Evolutionary conservation across 2,113 vertebrate species (phyloP).

Genomic region (Ammodytes marinus): DNA sequence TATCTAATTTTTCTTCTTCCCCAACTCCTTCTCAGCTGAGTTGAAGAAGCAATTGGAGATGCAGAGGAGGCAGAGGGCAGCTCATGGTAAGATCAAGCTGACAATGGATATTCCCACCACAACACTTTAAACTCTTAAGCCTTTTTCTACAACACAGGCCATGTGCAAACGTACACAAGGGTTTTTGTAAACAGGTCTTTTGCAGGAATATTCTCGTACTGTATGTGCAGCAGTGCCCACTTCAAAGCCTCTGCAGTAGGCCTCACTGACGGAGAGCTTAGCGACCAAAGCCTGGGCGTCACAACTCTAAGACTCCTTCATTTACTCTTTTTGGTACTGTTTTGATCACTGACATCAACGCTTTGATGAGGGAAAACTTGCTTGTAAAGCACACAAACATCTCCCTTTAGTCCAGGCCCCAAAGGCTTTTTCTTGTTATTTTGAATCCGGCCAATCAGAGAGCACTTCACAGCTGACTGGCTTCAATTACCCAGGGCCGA

Average conservation of each 20-base stretch:
- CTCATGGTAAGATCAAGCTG: slow-evolving; percentile 83
- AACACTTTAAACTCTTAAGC: slow-evolving; percentile 2
- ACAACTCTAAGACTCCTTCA: slow-evolving; percentile 45
- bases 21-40: slow-evolving; percentile 81
- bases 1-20: not conserved
- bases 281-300: slow-evolving; percentile 58
- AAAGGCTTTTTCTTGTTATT: slow-evolving; percentile 62
- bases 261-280: slow-evolving; percentile 34
- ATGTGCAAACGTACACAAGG: no score
- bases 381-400: slow-evolving; percentile 65
- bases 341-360: slow-evolving; percentile 60
- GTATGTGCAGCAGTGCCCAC: slow-evolving; percentile 41
- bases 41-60: slow-evolving; percentile 90
- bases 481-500: slow-evolving; percentile 53
- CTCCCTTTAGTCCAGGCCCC: slow-evolving; percentile 45
- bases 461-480: slow-evolving; percentile 50
- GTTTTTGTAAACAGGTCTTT: no score
- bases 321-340: slow-evolving; percentile 49
- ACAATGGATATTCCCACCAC: not conserved
- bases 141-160: not conserved
- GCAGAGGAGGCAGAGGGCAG: slow-evolving; percentile 89
- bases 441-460: slow-evolving; percentile 56
- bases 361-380: slow-evolving; percentile 64
- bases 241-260: slow-evolving; percentile 58
- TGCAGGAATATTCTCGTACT: not conserved